A percentile compares a stretch with the other conserved stretches of the same genome.
phyloP scores from a whole-genome alignment of 2,113 vertebrate genomes.

The Percina caprodes region DNA sequence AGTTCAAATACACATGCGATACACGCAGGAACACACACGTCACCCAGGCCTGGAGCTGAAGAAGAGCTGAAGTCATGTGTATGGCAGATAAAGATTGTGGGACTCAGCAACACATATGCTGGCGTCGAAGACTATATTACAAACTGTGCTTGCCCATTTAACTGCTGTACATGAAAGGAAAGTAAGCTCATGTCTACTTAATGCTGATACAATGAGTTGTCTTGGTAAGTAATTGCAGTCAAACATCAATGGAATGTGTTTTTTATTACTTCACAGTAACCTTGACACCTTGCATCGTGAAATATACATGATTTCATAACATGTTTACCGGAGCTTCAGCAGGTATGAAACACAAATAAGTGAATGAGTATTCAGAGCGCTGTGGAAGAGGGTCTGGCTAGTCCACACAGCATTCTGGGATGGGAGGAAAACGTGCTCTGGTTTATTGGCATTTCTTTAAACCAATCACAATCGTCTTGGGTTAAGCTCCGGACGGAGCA shows the following conservation, averaged over 20 bases:
- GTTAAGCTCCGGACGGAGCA: too few relatives aligned
- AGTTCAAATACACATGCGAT: not conserved
- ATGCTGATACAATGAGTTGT: not conserved
- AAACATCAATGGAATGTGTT: not conserved
- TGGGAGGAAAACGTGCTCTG: too few relatives aligned
- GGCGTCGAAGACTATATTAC: not conserved
- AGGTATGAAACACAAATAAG: not conserved
- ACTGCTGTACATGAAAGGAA: not conserved
- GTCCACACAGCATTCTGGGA: too few relatives aligned
- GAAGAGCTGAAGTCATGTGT: not conserved
- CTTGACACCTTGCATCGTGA: not conserved
- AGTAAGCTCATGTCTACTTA: not conserved
- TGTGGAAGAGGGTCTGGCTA: too few relatives aligned
- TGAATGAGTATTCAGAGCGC: not conserved
- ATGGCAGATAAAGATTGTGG: not conserved
- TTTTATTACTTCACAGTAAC: not conserved
- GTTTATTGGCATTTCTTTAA: too few relatives aligned
- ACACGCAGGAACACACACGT: not conserved
- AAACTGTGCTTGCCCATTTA: too few relatives aligned
- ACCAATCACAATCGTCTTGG: too few relatives aligned
- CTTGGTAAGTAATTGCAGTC: not conserved
- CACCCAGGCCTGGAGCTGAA: slow-evolving; percentile 5
- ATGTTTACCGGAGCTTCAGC: not conserved
- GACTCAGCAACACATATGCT: not conserved
- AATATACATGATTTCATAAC: not conserved